Evolutionary conservation across 53 echinoderm and acorn worm genomes (phyloP).

Genomic region (Echinarachnius parma): DNA sequence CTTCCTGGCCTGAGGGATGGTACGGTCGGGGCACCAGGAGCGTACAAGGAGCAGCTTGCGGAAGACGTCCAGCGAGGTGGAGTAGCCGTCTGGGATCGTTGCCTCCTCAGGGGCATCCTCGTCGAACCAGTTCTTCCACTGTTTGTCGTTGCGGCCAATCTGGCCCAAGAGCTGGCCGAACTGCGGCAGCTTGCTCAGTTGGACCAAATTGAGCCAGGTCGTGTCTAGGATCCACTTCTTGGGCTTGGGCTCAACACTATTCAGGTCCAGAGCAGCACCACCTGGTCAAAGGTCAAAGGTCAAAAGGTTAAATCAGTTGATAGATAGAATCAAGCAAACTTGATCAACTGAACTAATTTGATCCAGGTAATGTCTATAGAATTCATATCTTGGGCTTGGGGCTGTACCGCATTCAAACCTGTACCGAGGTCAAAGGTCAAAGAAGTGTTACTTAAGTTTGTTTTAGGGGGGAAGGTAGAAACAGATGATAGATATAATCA

Average conservation of each 20-base stretch:
- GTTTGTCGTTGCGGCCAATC: conserved; percentile 93
- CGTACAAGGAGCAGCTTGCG: conserved; percentile 82
- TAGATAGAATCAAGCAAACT: neutral
- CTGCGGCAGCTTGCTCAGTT: conserved; percentile 88
- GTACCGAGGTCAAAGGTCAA: no score
- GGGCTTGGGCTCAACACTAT: conserved; percentile 94
- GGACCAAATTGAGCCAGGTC: conserved; percentile 96
- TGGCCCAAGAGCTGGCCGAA: conserved; percentile 89
- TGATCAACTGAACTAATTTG: neutral
- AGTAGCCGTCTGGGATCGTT: conserved; percentile 94
- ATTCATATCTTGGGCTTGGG: conserved; percentile 77
- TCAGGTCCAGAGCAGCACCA: conserved; percentile 93
- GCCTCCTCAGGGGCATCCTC: conserved; percentile 93
- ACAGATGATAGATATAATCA: no score
- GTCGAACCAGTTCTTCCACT: conserved; percentile 99
- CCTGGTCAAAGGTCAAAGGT: conserved; percentile 35
- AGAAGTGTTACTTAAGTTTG: no score
- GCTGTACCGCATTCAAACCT: conserved; percentile 65
- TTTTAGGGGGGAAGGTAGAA: no score
- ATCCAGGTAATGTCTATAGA: conserved; percentile 43
- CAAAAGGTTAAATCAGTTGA: neutral
- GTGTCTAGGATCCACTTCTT: conserved; percentile 98
- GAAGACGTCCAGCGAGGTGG: conserved; percentile 92
- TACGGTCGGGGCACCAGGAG: conserved; percentile 89
- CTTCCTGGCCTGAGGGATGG: conserved; percentile 95